Base-by-base conservation (phyloP, 2,888 invertebrate genomes). In the Sicus ferrugineus region DNA sequence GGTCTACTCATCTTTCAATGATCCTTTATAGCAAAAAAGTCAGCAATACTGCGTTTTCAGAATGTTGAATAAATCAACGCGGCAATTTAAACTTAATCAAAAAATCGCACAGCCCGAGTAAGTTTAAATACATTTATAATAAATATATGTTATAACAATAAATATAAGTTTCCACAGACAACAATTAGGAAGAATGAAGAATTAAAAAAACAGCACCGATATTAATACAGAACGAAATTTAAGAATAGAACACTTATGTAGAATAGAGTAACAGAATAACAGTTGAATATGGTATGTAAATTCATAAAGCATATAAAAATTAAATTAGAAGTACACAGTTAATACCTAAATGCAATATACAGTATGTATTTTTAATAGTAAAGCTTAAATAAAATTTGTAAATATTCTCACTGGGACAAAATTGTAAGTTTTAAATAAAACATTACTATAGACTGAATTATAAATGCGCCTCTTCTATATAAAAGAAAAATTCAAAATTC, bases 341-440 rank as follows among this genome's bases (percentile, higher is more conserved):
- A 54, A 28, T 54, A 26, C 28, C 26, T 26, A 23, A 14, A 6
- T 28, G 2, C 16, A 42, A n/a, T n/a, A 42, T 9, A 38, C 38
- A 38, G n/a, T 38, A 38, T 16, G 42, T 42, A 42, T 19, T 34
- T 61, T 38, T 38, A 14, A 14, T 19, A 30, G n/a, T 38, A 26
- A n/a, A 23, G 19, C 38, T 54, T 38, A 66, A 54, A 54, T 54
- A 66, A 26, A n/a, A 66, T 52, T 58, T 67, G 67, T 67, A 67
- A 67, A 67, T 67, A 67, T 46, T 67, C 59, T 67, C 67, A 67
- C 67, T 67, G 67, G 67, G 58, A 66, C 14, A 54, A 16, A 54
- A 54, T 54, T 9, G 23, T 3, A 11, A 2, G 3, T 26, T 26
- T 23, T 2, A 61, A 26, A 61, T 61, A 61, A 38, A 16, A 46